phyloP scores from a whole-genome alignment of 2,113 vertebrate genomes.

The Phyllostomus hastatus region DNA sequence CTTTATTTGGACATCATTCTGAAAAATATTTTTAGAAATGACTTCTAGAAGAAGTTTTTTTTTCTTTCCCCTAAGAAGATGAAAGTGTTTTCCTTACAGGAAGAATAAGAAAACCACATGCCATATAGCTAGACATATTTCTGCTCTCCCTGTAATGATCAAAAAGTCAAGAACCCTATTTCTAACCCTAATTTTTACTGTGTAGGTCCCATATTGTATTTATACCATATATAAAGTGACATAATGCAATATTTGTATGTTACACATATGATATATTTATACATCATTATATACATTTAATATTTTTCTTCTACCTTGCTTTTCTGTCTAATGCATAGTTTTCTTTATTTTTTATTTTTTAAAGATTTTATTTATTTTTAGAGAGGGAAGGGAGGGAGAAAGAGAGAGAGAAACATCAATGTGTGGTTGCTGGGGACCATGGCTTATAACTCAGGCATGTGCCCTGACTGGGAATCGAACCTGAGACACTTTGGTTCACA shows the following conservation, averaged over 20 bases:
- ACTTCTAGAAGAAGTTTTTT: neutral
- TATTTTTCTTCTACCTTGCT: neutral
- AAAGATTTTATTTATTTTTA: too few relatives aligned
- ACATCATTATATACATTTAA: neutral
- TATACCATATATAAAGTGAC: neutral
- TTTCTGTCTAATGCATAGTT: neutral
- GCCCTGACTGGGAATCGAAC: too few relatives aligned
- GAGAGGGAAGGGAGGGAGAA: too few relatives aligned
- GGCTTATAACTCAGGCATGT: too few relatives aligned
- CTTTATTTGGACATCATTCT: neutral
- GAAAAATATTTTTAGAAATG: neutral
- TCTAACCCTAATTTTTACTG: neutral
- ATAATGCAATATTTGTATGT: neutral
- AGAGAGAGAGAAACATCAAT: too few relatives aligned
- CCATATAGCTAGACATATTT: neutral
- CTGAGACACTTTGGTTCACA: too few relatives aligned
- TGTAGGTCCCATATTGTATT: neutral
- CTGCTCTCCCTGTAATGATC: neutral
- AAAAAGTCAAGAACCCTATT: neutral
- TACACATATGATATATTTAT: neutral
- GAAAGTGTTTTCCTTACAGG: neutral
- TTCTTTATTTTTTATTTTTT: neutral
- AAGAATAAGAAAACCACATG: neutral
- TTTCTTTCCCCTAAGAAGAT: neutral
- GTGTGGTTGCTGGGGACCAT: too few relatives aligned